phyloP scores from a whole-genome alignment of 2,888 invertebrate genomes.

The Taphrorychus bicolor region DNA sequence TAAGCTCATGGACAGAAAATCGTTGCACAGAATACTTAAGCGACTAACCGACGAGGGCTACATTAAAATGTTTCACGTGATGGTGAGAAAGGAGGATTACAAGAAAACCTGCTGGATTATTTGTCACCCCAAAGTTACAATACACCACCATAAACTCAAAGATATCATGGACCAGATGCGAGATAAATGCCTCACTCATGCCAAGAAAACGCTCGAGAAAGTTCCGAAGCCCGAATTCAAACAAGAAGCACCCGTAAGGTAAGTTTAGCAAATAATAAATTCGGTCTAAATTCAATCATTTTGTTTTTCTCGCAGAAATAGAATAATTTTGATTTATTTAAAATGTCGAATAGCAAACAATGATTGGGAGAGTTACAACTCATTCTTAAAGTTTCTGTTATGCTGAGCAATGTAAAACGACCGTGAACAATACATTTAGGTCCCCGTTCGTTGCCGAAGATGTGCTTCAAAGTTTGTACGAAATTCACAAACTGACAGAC shows the following conservation, averaged over 20 bases:
- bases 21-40: slow-evolving; percentile 67
- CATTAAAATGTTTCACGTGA: slow-evolving; percentile 64
- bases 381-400: no score
- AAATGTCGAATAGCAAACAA: no score
- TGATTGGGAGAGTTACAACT: no score
- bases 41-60: slow-evolving; percentile 66
- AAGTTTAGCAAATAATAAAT: no score
- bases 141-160: slow-evolving; percentile 62
- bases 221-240: background rate
- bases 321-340: no score
- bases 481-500: slow-evolving; percentile 43
- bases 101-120: slow-evolving; percentile 63
- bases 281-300: no score
- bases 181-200: slow-evolving; percentile 49
- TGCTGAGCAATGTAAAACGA: no score
- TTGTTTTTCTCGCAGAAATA: no score
- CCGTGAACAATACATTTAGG: slow-evolving; percentile 10
- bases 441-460: slow-evolving; percentile 43
- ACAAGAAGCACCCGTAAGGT: background rate
- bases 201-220: background rate
- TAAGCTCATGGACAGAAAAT: slow-evolving; percentile 70
- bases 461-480: slow-evolving; percentile 46
- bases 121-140: slow-evolving; percentile 62
- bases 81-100: slow-evolving; percentile 59
- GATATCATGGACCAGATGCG: slow-evolving; percentile 70